Evolutionary conservation across 2,888 invertebrate species (phyloP), one percentile per base, ranked within the genome.

Genomic region (Tenthredo distinguenda): DNA sequence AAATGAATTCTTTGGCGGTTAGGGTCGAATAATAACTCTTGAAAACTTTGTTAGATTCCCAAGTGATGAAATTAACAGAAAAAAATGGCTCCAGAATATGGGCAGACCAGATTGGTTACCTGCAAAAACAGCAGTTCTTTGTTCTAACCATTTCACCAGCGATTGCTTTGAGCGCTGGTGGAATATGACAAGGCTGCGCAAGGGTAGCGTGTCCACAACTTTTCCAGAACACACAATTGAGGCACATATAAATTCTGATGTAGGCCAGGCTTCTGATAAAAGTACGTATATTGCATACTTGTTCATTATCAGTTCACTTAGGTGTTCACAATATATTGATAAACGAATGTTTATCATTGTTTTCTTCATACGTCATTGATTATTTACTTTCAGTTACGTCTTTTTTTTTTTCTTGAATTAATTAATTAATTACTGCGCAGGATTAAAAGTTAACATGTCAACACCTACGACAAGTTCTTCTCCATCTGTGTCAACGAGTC

Each of bases 21-120:
- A 77, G 55, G 31, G 55, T 12, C 50, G 55, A 77, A 77, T n/a
- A 77, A 55, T 15, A 77, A n/a, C 15, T 77, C 77, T 34, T 77
- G 1, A 31, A 15, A 37, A 81, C 12, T 62, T 81, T 81, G 1
- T 62, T 21, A 81, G 81, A 81, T 81, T 62, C 40, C 81, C 81
- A 40, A 40, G 6, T 2, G 40, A 81, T 62, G 62, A 37, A 81
- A 81, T 34, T 81, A 62, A 37, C 18, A 34, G 62, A 15, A 6
- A 81, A 40, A 81, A 62, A 62, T 81, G 81, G 81, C n/a, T 40
- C 62, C 10, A 58, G 15, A 81, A 62, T 12, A 37, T 81, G 40
- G 81, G 81, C 7, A 81, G 31, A 62, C 62, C 81, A 81, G 18
- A 18, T 7, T 81, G 58, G 81, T 9, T 37, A 62, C 81, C 81